Evolutionary conservation across 2,888 invertebrate genomes (phyloP).

Genomic region (Plebejus argus): DNA sequence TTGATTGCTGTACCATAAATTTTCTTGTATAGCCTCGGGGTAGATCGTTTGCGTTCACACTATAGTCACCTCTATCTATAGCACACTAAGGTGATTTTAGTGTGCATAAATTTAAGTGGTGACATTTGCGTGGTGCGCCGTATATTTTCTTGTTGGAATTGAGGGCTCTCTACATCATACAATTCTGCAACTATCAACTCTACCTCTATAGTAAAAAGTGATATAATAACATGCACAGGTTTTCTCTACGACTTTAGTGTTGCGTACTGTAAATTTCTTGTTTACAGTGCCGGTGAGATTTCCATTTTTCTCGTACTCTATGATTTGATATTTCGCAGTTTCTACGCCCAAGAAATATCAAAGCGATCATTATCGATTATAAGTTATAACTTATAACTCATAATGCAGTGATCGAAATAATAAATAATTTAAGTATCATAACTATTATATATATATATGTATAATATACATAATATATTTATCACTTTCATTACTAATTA

Average conservation of each 20-base stretch:
- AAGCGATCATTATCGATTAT: background rate
- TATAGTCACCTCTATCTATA: background rate
- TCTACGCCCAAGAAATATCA: background rate
- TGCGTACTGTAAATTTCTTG: background rate
- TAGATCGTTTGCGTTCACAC: background rate
- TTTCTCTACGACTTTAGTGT: background rate
- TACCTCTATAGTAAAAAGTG: slow-evolving; percentile 18
- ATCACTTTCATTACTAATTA: too few species aligned
- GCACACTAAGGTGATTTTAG: background rate
- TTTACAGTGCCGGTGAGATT: background rate
- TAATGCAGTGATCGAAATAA: too few species aligned
- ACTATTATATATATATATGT: too few species aligned
- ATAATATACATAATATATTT: too few species aligned
- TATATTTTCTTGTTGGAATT: background rate
- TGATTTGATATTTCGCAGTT: background rate
- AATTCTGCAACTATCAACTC: slow-evolving; percentile 40
- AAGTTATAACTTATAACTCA: too few species aligned
- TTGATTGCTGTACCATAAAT: background rate
- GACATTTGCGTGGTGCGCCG: background rate
- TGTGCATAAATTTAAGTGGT: background rate
- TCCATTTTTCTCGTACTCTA: background rate
- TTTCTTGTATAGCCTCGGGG: background rate
- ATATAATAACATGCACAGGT: background rate
- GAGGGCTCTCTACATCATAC: slow-evolving; percentile 46
- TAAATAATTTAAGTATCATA: too few species aligned